Conservation (phyloP, 1,140 invertebrate species). For the Drosophila sulfurigaster region DNA sequence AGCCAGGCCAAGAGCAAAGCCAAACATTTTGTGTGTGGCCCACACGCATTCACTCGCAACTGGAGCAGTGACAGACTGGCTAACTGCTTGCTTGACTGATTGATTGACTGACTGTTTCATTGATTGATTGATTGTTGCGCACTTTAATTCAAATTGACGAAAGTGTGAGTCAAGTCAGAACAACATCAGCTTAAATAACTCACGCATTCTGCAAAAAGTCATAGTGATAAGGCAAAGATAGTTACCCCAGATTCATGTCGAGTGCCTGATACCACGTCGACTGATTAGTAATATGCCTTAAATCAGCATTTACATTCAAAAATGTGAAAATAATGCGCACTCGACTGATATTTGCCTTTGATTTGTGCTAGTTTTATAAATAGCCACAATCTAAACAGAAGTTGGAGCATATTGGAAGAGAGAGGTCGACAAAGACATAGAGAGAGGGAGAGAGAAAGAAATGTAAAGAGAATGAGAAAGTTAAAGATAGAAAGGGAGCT, state of each 20-base stretch:
- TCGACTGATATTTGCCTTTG: constrained; percentile 45
- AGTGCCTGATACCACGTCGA: constrained; percentile 14
- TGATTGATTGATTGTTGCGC: constrained; percentile 31
- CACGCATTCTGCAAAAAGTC: constrained; percentile 3
- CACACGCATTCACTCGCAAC: constrained; percentile 48
- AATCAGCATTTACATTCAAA: neutral
- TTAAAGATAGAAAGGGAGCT: constrained; percentile 7
- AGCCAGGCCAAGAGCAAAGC: constrained; percentile 38
- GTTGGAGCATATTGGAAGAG: neutral
- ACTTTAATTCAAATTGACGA: constrained; percentile 24
- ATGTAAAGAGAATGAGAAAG: constrained; percentile 18
- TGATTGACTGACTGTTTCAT: constrained; percentile 12
- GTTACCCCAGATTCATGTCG: neutral
- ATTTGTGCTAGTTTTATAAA: constrained; percentile 34
- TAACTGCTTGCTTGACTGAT: constrained; percentile 26
- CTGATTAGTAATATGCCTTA: neutral
- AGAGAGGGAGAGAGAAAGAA: neutral
- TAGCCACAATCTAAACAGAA: neutral
- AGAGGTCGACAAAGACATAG: neutral
- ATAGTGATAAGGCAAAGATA: constrained; percentile 30
- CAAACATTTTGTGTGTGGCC: constrained; percentile 40
- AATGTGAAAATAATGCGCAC: constrained; percentile 42
- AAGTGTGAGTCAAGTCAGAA: constrained; percentile 2
- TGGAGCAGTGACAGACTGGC: constrained; percentile 42
- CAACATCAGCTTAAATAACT: neutral